Conservation (phyloP, 2,797 vertebrate species). For the Phyllotis vaccarum region DNA sequence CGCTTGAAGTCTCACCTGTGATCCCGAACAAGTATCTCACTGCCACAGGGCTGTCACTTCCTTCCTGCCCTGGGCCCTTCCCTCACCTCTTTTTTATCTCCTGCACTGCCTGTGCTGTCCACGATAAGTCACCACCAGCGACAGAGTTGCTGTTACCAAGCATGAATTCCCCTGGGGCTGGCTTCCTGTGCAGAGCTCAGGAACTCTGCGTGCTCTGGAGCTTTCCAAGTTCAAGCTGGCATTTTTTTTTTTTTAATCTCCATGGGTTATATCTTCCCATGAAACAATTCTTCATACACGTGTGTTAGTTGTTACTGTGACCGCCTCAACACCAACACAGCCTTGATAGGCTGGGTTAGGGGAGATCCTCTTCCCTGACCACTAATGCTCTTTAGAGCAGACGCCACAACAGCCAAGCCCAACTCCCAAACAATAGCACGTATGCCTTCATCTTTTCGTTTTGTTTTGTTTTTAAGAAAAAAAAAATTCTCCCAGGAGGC, state of each 20-base stretch:
- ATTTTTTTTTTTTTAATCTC: no score
- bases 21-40: not conserved
- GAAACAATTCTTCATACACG: not conserved
- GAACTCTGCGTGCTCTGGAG: not conserved
- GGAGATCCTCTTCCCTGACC: not conserved
- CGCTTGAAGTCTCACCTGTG: not conserved
- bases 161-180: rapidly evolving
- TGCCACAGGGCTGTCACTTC: not conserved
- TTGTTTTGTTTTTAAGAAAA: not conserved
- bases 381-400: not conserved
- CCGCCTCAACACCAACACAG: not conserved
- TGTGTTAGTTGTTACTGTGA: not conserved
- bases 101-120: not conserved
- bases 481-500: not conserved
- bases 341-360: not conserved
- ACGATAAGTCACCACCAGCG: not conserved
- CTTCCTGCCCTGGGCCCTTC: not conserved
- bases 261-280: not conserved
- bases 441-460: not conserved
- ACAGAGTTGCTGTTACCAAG: not conserved
- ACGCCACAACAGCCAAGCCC: not conserved
- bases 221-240: not conserved
- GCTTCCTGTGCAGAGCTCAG: not conserved
- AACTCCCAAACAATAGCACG: not conserved
- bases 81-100: not conserved